Evolutionary conservation across 1,140 invertebrate species (phyloP).

Genomic region (Euwallacea similis): DNA sequence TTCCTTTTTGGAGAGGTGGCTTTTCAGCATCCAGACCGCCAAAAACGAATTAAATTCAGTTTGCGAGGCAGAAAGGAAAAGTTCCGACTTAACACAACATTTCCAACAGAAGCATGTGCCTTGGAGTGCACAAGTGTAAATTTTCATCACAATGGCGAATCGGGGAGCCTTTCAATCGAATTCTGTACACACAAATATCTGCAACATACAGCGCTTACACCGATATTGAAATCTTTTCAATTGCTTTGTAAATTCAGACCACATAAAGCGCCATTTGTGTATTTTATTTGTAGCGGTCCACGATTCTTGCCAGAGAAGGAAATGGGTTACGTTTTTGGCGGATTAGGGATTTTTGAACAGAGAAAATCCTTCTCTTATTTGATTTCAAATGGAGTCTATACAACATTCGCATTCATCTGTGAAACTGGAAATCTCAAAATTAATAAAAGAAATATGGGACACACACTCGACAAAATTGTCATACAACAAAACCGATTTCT

Average conservation of each 20-base stretch:
- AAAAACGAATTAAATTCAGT: slow-evolving; percentile 51
- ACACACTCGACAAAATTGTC: not conserved
- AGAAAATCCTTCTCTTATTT: slow-evolving; percentile 46
- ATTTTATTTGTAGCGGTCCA: slow-evolving; percentile 53
- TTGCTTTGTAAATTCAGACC: slow-evolving; percentile 54
- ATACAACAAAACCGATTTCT: not conserved
- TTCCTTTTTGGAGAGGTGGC: not conserved
- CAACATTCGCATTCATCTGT: slow-evolving; percentile 6
- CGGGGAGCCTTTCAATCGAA: slow-evolving; percentile 49
- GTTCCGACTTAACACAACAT: slow-evolving; percentile 47
- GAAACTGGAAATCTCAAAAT: too few species aligned
- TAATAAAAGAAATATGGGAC: too few species aligned
- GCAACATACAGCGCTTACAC: slow-evolving; percentile 50
- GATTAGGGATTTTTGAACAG: slow-evolving; percentile 50
- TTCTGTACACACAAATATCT: slow-evolving; percentile 51
- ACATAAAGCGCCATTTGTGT: slow-evolving; percentile 51
- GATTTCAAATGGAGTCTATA: slow-evolving; percentile 30
- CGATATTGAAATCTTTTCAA: slow-evolving; percentile 55
- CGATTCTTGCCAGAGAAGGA: slow-evolving; percentile 46
- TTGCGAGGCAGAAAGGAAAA: slow-evolving; percentile 45
- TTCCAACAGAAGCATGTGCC: slow-evolving; percentile 46
- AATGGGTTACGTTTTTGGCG: slow-evolving; percentile 51
- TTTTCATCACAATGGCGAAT: slow-evolving; percentile 54
- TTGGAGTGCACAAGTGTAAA: slow-evolving; percentile 55
- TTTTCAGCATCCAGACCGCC: slow-evolving; percentile 35